Evolutionary conservation across 2,888 invertebrate species (phyloP).

Genomic region (Pharmacophagus antenor): DNA sequence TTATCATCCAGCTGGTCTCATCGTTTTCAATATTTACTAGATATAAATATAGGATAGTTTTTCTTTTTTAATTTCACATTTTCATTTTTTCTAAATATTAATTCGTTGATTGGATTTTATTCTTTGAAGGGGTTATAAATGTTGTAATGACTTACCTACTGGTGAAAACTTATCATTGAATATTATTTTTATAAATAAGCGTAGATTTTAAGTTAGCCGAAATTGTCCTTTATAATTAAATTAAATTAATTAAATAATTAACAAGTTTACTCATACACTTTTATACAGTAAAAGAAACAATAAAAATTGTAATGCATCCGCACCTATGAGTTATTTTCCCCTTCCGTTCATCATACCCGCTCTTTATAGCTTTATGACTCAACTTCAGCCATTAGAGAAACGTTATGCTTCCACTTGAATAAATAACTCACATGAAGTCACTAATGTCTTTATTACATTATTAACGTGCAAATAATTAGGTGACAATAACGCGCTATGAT

Average conservation of each 20-base stretch:
- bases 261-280: not conserved
- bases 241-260: not conserved
- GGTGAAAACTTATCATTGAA: too few species aligned
- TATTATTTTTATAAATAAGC: too few species aligned
- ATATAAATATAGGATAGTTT: too few species aligned
- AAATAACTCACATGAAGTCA: conserved; percentile 18
- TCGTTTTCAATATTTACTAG: too few species aligned
- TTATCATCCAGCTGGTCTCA: too few species aligned
- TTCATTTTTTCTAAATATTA: too few species aligned
- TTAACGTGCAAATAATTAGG: conserved; percentile 23
- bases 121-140: too few species aligned
- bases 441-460: conserved; percentile 14
- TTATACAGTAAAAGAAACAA: not conserved
- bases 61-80: too few species aligned
- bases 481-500: conserved; percentile 1
- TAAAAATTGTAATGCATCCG: conserved; percentile 3
- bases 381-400: conserved; percentile 35
- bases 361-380: conserved; percentile 33
- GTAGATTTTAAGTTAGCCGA: too few species aligned
- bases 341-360: conserved; percentile 18
- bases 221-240: too few species aligned
- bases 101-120: too few species aligned
- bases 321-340: conserved; percentile 8
- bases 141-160: too few species aligned
- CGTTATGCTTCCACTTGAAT: conserved; percentile 33